These are phyloP conservation scores for Euplagia quadripunctaria DNA, from an alignment of 2,888 invertebrate genomes.

Conservation along the genomic window DNA sequence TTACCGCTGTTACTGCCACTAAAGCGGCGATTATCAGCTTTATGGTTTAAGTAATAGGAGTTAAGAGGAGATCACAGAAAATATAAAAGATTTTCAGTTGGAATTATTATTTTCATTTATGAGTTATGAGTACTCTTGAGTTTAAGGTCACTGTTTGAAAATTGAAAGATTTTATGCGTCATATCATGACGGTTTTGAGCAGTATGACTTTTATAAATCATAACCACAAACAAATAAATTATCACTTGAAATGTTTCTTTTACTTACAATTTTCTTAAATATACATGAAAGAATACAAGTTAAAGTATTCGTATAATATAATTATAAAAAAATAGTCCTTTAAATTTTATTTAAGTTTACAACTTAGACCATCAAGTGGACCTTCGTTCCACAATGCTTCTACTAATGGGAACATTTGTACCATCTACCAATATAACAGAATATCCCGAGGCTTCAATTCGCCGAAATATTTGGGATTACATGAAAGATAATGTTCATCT, in stretches of 20 bases:
- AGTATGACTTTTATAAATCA: not conserved
- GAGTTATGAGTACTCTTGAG: constrained; percentile 20
- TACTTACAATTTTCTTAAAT: not conserved
- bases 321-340: not conserved
- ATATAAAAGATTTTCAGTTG: constrained; percentile 27
- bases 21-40: constrained; percentile 68
- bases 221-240: not conserved
- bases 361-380: constrained; percentile 55
- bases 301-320: not conserved
- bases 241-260: not conserved
- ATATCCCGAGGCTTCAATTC: constrained; percentile 62
- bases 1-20: constrained; percentile 67
- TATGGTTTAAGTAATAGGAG: constrained; percentile 56
- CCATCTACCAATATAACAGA: constrained; percentile 63
- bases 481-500: constrained; percentile 53
- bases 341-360: constrained; percentile 40
- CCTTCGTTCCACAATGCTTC: constrained; percentile 65
- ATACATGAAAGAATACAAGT: not conserved
- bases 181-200: not conserved
- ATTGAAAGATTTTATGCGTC: constrained; percentile 25
- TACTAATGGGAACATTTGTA: constrained; percentile 72
- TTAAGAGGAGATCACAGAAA: constrained; percentile 33
- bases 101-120: constrained; percentile 34
- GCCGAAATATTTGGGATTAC: constrained; percentile 61
- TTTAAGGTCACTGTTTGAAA: constrained; percentile 8